Base-by-base conservation (phyloP, 2,888 invertebrate genomes). In the Melolontha melolontha region DNA sequence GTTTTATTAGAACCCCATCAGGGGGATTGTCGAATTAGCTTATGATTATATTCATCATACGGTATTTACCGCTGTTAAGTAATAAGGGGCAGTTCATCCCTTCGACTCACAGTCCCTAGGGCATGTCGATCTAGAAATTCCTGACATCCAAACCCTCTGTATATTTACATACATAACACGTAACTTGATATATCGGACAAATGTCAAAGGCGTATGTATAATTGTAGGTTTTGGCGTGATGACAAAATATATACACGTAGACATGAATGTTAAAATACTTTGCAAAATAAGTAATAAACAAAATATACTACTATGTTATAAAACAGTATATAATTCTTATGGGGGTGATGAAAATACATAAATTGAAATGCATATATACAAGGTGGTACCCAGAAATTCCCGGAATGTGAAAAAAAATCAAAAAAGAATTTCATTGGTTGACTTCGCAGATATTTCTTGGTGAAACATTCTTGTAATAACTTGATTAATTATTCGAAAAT, bases 1-100 rank as follows among this genome's bases (percentile, higher is more conserved):
- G 81, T 81, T 82, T 82, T 82, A 82, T 81, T 79, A 80, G 76
- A 75, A 78, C 75, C 76, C 73, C 78, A 75, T 74, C 70, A 75
- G 75, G 78, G 76, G 77, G 76, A 75, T 74, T 73, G 76, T 73
- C 70, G 79, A 81, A 83, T 82, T 83, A 82, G 82, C 81, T 83
- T 82, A 82, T 80, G 81, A 82, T 83, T 83, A 82, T 79, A 80
- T 81, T 80, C 80, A 82, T 82, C 82, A 83, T 82, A 81, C 81
- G 81, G 82, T 82, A 82, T 83, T 83, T 83, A 83, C 82, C 82
- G 79, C 82, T 82, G 82, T 82, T 82, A 83, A 80, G 80, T 82
- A 81, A 82, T 81, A 80, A 82, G 81, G 81, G 82, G 82, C 65
- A 64, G 57, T 17, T 14, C 49, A 65, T 55, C 68, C 68, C 64